Evolutionary conservation across 2,888 invertebrate species (phyloP).

Genomic region (Dione vanillae): DNA sequence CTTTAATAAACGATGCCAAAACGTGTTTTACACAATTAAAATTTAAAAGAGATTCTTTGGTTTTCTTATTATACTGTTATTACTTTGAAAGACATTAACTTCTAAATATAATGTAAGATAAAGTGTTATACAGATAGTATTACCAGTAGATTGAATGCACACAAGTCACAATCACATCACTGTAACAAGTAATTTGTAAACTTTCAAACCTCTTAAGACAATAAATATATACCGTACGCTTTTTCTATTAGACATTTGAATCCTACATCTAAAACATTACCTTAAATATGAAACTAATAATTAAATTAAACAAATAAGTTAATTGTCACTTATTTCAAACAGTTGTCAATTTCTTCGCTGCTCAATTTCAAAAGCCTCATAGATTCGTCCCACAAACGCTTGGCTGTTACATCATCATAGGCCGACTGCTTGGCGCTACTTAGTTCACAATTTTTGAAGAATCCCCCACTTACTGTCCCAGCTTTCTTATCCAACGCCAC

Average conservation of each 20-base stretch:
- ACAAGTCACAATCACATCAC: too few species aligned
- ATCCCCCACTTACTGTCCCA: conserved; percentile 86
- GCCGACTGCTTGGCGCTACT: conserved; percentile 64
- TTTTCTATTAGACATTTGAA: neutral
- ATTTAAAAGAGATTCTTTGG: too few species aligned
- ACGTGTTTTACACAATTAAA: too few species aligned
- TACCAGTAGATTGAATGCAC: too few species aligned
- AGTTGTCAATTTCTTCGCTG: conserved; percentile 24
- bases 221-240: too few species aligned
- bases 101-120: too few species aligned
- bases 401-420: conserved; percentile 73
- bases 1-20: too few species aligned
- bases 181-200: too few species aligned
- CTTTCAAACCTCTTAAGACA: too few species aligned
- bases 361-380: conserved; percentile 40
- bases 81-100: too few species aligned
- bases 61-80: too few species aligned
- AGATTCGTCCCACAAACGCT: conserved; percentile 52
- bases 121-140: too few species aligned
- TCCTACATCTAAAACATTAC: neutral
- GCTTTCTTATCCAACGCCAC: conserved; percentile 87
- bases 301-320: neutral
- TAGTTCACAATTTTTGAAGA: conserved; percentile 87
- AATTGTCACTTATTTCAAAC: conserved; percentile 5
- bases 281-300: neutral